Percentiles rank a stretch among this genome's conserved stretches.
These are phyloP conservation scores for Cremastinae sp. DNA, from an alignment of 2,888 invertebrate species.

Conservation along the genomic window DNA sequence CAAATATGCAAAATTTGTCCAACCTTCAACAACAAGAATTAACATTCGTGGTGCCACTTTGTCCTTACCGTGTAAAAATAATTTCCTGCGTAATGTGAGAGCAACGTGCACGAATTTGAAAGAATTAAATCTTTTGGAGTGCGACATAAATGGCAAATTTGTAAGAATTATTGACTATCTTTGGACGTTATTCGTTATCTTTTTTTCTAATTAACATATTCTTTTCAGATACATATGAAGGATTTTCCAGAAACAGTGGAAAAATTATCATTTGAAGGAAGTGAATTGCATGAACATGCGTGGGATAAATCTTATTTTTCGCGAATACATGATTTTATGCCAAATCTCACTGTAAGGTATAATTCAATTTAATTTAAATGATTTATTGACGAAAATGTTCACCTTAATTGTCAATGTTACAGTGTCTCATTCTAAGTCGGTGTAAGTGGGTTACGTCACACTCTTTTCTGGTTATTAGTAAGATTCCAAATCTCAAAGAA, in stretches of 20 bases:
- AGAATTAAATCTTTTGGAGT: conserved; percentile 81
- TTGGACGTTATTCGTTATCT: not conserved
- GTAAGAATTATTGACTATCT: conserved; percentile 69
- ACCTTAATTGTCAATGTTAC: conserved; percentile 58
- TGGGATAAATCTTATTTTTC: conserved; percentile 82
- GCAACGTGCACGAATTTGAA: conserved; percentile 79
- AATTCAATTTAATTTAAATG: not conserved
- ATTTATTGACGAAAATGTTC: conserved; percentile 8
- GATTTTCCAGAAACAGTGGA: conserved; percentile 85
- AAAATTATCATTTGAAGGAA: conserved; percentile 83
- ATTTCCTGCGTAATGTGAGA: conserved; percentile 77
- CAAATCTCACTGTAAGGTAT: conserved; percentile 81
- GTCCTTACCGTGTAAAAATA: conserved; percentile 76
- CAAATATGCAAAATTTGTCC: conserved; percentile 80
- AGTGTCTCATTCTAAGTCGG: conserved; percentile 87
- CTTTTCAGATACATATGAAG: conserved; percentile 83
- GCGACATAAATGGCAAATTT: conserved; percentile 81
- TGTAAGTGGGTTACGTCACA: conserved; percentile 89
- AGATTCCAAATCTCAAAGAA: conserved; percentile 84
- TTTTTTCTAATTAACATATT: conserved; percentile 4
- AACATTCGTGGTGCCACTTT: conserved; percentile 72
- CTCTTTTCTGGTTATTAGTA: conserved; percentile 87
- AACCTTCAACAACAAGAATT: conserved; percentile 78
- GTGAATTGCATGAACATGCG: conserved; percentile 81
- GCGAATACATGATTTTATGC: conserved; percentile 81